A percentile compares a stretch with the other conserved stretches of the same genome.
These are phyloP conservation scores for Melanostoma scalare DNA, from an alignment of 2,888 invertebrate genomes.

Conservation along the genomic window DNA sequence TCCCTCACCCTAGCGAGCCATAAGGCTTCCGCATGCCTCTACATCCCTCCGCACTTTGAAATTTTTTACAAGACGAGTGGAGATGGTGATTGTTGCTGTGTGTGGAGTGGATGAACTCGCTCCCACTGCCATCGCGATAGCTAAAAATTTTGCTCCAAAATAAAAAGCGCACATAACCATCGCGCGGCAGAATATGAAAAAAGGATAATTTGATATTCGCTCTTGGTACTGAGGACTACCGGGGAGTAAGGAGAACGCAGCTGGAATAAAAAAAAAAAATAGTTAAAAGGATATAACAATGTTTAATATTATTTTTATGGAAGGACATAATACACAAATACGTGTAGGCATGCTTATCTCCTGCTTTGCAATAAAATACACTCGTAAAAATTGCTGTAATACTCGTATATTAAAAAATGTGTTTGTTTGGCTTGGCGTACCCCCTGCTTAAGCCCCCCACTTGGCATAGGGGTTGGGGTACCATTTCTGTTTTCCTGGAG, in stretches of 20 bases:
- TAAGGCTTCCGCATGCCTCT: conserved; percentile 7
- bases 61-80: conserved; percentile 54
- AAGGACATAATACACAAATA: conserved; percentile 73
- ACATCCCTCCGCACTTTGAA: conserved; percentile 1
- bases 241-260: conserved; percentile 27
- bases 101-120: conserved; percentile 30
- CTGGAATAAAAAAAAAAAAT: conserved; percentile 54
- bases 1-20: background rate
- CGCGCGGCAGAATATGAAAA: conserved; percentile 58
- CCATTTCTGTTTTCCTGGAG: conserved; percentile 33
- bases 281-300: conserved; percentile 73
- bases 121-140: conserved; percentile 57
- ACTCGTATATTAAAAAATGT: conserved; percentile 82
- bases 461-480: conserved; percentile 6
- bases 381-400: conserved; percentile 80
- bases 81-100: conserved; percentile 60
- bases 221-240: background rate
- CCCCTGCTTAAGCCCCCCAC: conserved; percentile 23
- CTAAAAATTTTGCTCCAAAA: conserved; percentile 55
- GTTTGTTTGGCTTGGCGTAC: conserved; percentile 76
- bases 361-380: conserved; percentile 81
- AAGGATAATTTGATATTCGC: conserved; percentile 71
- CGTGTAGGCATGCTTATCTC: conserved; percentile 73
- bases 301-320: conserved; percentile 73
- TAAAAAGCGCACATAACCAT: conserved; percentile 49